These are phyloP conservation scores for Nothura maculosa DNA, from an alignment of 2,797 vertebrate genomes.

Conservation along the genomic window DNA sequence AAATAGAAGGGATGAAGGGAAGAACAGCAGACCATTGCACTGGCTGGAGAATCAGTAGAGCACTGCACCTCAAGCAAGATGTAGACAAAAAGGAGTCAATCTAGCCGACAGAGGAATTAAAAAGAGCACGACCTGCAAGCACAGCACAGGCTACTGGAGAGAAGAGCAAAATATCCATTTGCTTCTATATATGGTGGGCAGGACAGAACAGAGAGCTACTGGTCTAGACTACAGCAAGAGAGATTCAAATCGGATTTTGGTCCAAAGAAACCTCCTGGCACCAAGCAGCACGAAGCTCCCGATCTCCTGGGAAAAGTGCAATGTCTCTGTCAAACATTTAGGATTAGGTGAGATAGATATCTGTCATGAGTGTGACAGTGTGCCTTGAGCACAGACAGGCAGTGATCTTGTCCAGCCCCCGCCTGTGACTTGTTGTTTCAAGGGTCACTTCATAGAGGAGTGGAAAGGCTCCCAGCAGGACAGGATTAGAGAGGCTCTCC, in stretches of 20 bases:
- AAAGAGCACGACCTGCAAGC: not conserved
- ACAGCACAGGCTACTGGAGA: not conserved
- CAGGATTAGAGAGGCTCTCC: not conserved
- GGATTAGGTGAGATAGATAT: not conserved
- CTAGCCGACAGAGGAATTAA: not conserved
- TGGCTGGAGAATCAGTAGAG: not conserved
- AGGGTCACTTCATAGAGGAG: fast-evolving
- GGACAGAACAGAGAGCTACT: not conserved
- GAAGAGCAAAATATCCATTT: not conserved
- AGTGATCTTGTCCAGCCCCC: not conserved
- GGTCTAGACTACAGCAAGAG: not conserved
- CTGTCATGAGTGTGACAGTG: not conserved
- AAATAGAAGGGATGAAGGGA: not conserved
- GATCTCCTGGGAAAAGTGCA: not conserved
- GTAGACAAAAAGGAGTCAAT: not conserved
- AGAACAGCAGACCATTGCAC: not conserved
- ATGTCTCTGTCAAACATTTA: not conserved
- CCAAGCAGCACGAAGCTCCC: not conserved
- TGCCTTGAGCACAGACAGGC: fast-evolving
- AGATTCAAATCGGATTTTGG: not conserved
- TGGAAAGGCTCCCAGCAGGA: not conserved
- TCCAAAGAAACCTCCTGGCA: too few species aligned
- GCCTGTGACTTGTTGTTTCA: not conserved
- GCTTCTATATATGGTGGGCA: too few species aligned
- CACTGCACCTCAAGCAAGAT: not conserved